Conservation (phyloP, 2,888 invertebrate genomes). For the Penaeus monodon region DNA sequence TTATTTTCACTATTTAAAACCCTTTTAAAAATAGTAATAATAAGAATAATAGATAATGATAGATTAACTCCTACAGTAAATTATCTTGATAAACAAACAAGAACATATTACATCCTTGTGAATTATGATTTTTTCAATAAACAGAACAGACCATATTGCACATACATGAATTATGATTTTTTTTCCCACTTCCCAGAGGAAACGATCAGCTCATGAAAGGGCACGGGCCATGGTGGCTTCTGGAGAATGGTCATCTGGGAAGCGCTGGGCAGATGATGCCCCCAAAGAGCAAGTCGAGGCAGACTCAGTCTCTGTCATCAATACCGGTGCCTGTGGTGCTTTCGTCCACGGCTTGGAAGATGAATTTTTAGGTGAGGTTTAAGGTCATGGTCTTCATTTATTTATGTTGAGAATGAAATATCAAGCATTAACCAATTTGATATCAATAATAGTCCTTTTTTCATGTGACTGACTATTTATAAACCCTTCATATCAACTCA, state of each 20-base stretch:
- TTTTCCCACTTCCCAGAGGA: slow-evolving; percentile 75
- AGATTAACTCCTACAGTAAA: no score
- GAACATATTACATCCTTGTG: no score
- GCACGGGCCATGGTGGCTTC: slow-evolving; percentile 85
- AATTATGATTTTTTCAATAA: no score
- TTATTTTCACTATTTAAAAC: slow-evolving; percentile 2
- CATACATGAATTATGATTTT: slow-evolving; percentile 18
- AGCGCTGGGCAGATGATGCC: slow-evolving; percentile 88
- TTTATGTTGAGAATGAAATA: slow-evolving; percentile 66
- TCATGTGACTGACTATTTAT: not conserved
- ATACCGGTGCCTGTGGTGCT: slow-evolving; percentile 96
- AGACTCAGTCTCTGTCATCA: slow-evolving; percentile 83
- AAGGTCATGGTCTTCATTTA: slow-evolving; percentile 25
- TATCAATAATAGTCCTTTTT: not conserved
- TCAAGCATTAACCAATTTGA: not conserved
- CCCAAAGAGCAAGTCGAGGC: slow-evolving; percentile 83
- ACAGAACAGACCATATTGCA: no score
- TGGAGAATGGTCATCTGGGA: slow-evolving; percentile 92
- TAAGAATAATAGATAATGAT: no score
- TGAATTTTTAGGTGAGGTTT: slow-evolving; percentile 82
- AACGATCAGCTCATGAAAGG: slow-evolving; percentile 86
- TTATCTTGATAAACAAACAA: no score
- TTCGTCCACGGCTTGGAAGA: slow-evolving; percentile 98
- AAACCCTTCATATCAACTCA: no score
- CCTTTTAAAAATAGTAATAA: no score